A percentile compares a stretch with the other conserved stretches of the same genome.
phyloP scores from a whole-genome alignment of 37 sponge, comb jelly and placozoan species.

The Cliona cf. orientalis region DNA sequence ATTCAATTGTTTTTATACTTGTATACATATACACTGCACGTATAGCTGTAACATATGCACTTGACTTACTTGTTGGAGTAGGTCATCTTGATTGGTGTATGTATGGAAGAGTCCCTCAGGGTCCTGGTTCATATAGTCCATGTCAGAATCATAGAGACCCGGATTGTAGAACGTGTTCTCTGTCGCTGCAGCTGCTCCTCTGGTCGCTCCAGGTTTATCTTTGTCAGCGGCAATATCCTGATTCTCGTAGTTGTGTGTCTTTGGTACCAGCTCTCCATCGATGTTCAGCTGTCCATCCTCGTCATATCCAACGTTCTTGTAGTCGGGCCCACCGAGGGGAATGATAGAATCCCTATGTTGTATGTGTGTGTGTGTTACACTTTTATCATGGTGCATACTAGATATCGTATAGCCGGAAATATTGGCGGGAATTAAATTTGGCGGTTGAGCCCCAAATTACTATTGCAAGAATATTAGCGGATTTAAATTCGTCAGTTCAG shows the following conservation, averaged over 20 bases:
- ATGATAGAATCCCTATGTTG: conserved; percentile 24
- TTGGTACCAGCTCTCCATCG: neutral
- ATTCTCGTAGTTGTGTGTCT: too few relatives aligned
- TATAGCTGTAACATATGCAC: neutral
- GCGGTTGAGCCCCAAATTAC: too few relatives aligned
- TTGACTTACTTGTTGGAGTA: conserved; percentile 20
- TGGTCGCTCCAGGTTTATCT: too few relatives aligned
- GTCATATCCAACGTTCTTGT: conserved; percentile 19
- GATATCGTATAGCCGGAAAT: too few relatives aligned
- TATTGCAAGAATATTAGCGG: too few relatives aligned
- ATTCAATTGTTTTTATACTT: too few relatives aligned
- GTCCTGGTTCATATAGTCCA: conserved; percentile 54
- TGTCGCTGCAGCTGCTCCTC: neutral
- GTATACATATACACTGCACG: neutral
- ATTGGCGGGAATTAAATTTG: too few relatives aligned
- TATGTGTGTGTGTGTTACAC: too few relatives aligned
- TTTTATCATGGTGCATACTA: too few relatives aligned
- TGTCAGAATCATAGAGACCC: neutral
- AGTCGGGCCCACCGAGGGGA: conserved; percentile 17
- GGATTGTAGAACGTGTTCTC: neutral
- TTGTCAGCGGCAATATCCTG: neutral
- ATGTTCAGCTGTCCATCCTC: neutral
- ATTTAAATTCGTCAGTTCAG: too few relatives aligned
- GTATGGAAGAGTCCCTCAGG: conserved; percentile 39
- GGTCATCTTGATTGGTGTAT: conserved; percentile 53